phyloP scores from a whole-genome alignment of 1,140 invertebrate species.

The Hetaerina americana region DNA sequence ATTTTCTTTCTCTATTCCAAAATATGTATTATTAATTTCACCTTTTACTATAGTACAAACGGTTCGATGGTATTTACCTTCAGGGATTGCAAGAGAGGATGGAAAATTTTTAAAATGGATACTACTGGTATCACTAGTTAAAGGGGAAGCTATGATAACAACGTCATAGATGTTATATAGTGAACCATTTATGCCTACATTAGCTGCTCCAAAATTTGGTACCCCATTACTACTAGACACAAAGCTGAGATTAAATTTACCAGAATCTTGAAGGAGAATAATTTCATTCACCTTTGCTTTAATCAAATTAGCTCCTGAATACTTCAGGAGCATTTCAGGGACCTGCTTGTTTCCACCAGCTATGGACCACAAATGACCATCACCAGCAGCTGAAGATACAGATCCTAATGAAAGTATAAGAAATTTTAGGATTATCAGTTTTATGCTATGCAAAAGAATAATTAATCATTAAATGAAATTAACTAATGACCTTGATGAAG shows the following conservation, averaged over 20 bases:
- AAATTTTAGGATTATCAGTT: neutral
- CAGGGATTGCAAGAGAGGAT: constrained; percentile 15
- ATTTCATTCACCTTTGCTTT: constrained; percentile 17
- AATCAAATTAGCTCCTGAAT: constrained; percentile 16
- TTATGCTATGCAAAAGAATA: too few relatives aligned
- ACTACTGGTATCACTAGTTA: constrained; percentile 30
- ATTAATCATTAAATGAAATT: too few relatives aligned
- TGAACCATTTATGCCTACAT: too few relatives aligned
- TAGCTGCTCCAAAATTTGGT: neutral
- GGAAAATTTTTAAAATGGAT: constrained; percentile 27
- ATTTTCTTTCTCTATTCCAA: constrained; percentile 26
- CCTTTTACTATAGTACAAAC: constrained; percentile 44
- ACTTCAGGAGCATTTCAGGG: constrained; percentile 29
- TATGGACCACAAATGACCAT: constrained; percentile 41
- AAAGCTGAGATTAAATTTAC: too few relatives aligned
- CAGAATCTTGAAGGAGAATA: neutral
- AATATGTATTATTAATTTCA: constrained; percentile 32
- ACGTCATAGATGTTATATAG: constrained; percentile 36
- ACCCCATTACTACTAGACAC: neutral
- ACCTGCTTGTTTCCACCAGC: constrained; percentile 47
- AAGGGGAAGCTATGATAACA: constrained; percentile 43
- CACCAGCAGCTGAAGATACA: constrained; percentile 42
- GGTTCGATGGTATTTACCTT: constrained; percentile 38
- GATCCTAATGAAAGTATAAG: constrained; percentile 10
- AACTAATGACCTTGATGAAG: too few relatives aligned